A percentile compares a stretch with the other conserved stretches of the same genome.
phyloP scores from a whole-genome alignment of 2,888 invertebrate species.

The Coelopa pilipes region DNA sequence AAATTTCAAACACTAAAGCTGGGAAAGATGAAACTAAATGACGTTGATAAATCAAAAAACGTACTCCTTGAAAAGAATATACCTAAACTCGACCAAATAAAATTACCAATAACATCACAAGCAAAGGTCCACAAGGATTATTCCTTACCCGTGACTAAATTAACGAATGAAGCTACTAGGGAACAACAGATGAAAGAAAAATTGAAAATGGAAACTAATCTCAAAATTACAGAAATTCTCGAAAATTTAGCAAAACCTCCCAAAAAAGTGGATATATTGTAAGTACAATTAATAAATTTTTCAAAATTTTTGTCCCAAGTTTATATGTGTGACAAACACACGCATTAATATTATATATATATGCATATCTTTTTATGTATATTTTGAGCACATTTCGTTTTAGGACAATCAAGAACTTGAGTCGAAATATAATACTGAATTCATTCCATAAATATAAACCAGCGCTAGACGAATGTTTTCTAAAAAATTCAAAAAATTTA shows the following conservation, averaged over 20 bases:
- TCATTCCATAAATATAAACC: constrained; percentile 40
- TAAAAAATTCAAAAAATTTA: constrained; percentile 36
- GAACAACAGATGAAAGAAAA: constrained; percentile 36
- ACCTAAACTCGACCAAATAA: constrained; percentile 3
- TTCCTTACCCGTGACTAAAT: neutral
- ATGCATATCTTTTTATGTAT: too few relatives aligned
- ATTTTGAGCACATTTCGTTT: constrained; percentile 7
- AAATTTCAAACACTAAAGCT: too few relatives aligned
- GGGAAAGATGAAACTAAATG: too few relatives aligned
- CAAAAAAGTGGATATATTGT: constrained; percentile 43
- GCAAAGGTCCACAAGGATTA: neutral
- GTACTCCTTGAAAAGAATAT: constrained; percentile 17
- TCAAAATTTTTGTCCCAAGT: neutral
- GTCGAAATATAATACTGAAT: constrained; percentile 34
- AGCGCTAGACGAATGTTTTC: constrained; percentile 42
- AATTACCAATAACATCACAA: too few relatives aligned
- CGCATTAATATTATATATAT: too few relatives aligned
- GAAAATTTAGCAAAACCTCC: constrained; percentile 40
- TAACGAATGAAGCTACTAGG: constrained; percentile 39
- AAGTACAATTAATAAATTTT: constrained; percentile 30
- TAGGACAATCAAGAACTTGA: constrained; percentile 41
- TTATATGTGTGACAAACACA: too few relatives aligned
- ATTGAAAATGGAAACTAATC: constrained; percentile 39
- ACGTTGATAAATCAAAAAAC: too few relatives aligned
- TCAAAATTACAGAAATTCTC: constrained; percentile 39